Conservation (phyloP, 2,888 invertebrate genomes). For the Scaptomyza reducta region DNA sequence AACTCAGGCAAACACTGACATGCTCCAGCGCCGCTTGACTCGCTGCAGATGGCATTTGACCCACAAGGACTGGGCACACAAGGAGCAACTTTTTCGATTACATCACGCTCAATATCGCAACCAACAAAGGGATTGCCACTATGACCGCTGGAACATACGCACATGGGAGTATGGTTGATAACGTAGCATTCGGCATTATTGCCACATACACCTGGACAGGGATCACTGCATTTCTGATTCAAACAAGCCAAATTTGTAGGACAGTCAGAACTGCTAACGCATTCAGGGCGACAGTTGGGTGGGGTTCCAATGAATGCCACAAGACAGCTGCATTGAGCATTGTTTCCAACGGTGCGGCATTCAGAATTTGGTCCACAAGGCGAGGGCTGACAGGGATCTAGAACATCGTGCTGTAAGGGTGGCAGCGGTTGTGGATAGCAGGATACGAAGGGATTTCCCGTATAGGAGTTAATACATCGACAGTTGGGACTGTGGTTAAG, state of each 20-base stretch:
- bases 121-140: conserved; percentile 86
- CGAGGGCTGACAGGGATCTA: conserved; percentile 89
- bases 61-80: conserved; percentile 92
- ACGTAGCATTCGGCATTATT: conserved; percentile 86
- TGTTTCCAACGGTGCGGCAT: conserved; percentile 87
- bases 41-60: conserved; percentile 89
- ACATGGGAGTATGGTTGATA: conserved; percentile 87
- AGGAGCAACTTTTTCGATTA: conserved; percentile 84
- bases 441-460: conserved; percentile 84
- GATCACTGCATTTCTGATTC: conserved; percentile 89
- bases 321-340: conserved; percentile 89
- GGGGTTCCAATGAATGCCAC: conserved; percentile 90
- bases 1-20: conserved; percentile 90
- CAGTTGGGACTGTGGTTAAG: conserved; percentile 92
- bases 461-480: conserved; percentile 86
- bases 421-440: conserved; percentile 77
- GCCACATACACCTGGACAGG: conserved; percentile 89
- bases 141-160: conserved; percentile 86
- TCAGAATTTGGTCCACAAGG: conserved; percentile 92
- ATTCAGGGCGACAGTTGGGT: conserved; percentile 91
- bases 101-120: conserved; percentile 64
- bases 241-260: conserved; percentile 89
- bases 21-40: conserved; percentile 87
- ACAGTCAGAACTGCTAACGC: conserved; percentile 91
- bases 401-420: conserved; percentile 31